phyloP scores from a whole-genome alignment of 2,113 vertebrate genomes.

The Macquaria ambigua region DNA sequence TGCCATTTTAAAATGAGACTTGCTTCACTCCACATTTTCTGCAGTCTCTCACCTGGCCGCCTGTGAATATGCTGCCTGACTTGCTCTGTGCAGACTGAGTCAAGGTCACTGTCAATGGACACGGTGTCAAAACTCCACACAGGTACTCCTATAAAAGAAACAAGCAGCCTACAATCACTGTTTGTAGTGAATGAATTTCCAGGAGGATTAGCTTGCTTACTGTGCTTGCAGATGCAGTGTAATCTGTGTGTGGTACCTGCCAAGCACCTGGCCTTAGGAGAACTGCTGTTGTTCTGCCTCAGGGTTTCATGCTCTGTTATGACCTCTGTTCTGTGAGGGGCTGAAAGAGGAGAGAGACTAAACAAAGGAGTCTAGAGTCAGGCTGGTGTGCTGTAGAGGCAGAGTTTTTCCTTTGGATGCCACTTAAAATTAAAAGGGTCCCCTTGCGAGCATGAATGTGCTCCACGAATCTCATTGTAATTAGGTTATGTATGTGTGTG shows the following conservation, averaged over 20 bases:
- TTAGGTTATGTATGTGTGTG: not conserved
- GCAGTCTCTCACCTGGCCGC: slow-evolving; percentile 58
- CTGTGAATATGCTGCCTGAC: slow-evolving; percentile 74
- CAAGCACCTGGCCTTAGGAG: slow-evolving; percentile 60
- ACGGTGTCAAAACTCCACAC: slow-evolving; percentile 80
- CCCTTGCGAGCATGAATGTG: not conserved
- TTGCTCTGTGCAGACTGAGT: slow-evolving; percentile 79
- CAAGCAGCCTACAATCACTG: not conserved
- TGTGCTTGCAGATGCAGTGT: not conserved
- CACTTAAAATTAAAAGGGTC: not conserved
- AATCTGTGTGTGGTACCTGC: slow-evolving; percentile 73
- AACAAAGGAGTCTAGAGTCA: not conserved
- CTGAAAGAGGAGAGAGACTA: slow-evolving; percentile 36
- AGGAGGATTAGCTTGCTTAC: not conserved
- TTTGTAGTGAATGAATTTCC: not conserved
- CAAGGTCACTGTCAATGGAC: slow-evolving; percentile 85
- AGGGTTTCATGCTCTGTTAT: slow-evolving; percentile 23
- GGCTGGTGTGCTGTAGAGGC: not conserved
- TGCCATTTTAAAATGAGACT: not conserved
- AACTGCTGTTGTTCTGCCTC: slow-evolving; percentile 8
- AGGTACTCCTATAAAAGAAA: slow-evolving; percentile 72
- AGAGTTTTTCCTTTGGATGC: not conserved
- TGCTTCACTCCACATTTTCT: not conserved
- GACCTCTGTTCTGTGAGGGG: slow-evolving; percentile 23
- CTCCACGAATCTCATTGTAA: not conserved